Evolutionary conservation across 2,797 vertebrate genomes (phyloP).

Genomic region (Halcyon chelicuti): DNA sequence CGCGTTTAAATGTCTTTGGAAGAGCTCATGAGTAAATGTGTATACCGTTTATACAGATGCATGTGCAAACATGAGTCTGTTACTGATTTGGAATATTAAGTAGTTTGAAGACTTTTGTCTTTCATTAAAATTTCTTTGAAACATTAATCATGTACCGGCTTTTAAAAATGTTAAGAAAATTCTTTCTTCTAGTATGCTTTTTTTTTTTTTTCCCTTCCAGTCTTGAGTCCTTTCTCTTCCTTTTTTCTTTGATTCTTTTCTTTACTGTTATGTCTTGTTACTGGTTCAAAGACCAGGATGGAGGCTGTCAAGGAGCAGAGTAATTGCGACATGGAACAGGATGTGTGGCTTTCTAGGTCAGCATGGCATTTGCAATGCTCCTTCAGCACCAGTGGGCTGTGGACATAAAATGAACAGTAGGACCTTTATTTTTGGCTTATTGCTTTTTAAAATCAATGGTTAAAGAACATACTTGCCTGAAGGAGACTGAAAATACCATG

Average conservation of each 20-base stretch:
- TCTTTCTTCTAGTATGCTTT: neutral
- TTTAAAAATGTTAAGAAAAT: neutral
- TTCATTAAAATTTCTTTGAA: conserved; percentile 17
- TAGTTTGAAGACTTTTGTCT: conserved; percentile 22
- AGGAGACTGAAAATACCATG: neutral
- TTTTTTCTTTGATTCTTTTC: neutral
- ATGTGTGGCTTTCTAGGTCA: neutral
- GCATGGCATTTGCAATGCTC: neutral
- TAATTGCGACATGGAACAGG: neutral
- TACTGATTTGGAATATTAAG: conserved; percentile 23
- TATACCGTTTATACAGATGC: neutral
- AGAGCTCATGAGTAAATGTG: neutral
- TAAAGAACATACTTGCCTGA: neutral
- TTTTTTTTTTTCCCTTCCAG: neutral
- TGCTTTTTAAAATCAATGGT: rapidly evolving
- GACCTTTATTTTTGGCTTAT: neutral
- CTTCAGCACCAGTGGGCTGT: neutral
- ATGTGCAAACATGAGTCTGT: neutral
- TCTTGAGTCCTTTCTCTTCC: neutral
- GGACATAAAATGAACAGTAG: neutral
- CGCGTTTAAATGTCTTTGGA: conserved; percentile 22
- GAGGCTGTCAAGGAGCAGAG: neutral
- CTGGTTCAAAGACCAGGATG: neutral
- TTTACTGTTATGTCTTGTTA: neutral
- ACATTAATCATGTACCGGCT: neutral